A percentile compares a stretch with the other conserved stretches of the same genome.
These are phyloP conservation scores for Priocnemis perturbator DNA, from an alignment of 2,888 invertebrate genomes.

Conservation along the genomic window DNA sequence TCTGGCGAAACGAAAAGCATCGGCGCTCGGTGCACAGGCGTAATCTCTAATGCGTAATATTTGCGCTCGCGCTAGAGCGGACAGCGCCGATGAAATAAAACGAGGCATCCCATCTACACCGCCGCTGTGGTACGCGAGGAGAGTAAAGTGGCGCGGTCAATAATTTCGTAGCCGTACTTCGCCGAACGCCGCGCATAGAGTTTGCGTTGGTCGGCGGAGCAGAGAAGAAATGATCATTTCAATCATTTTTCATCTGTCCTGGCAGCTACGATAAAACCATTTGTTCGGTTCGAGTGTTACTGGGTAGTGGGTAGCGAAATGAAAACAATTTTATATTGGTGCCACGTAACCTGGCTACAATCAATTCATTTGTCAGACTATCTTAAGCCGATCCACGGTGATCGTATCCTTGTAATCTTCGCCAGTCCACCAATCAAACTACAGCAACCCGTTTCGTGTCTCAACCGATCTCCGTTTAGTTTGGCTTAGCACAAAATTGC, in stretches of 20 bases:
- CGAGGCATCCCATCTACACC: conserved; percentile 11
- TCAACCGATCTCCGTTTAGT: too few relatives aligned
- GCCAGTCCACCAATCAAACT: too few relatives aligned
- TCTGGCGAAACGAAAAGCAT: conserved; percentile 6
- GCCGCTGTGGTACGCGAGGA: too few relatives aligned
- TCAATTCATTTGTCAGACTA: too few relatives aligned
- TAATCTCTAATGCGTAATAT: conserved; percentile 60
- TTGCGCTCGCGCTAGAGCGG: conserved; percentile 49
- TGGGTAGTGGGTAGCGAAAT: too few relatives aligned
- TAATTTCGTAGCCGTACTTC: conserved; percentile 41
- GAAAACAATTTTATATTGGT: too few relatives aligned
- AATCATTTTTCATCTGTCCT: conserved; percentile 42
- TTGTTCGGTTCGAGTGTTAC: conserved; percentile 6
- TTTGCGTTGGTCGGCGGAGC: too few relatives aligned
- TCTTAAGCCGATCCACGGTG: too few relatives aligned
- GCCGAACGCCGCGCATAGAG: conserved; percentile 5
- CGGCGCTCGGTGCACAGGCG: conserved; percentile 32
- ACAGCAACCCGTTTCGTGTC: too few relatives aligned
- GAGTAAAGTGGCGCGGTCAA: conserved; percentile 40
- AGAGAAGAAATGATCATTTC: conserved; percentile 33
- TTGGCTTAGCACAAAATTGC: too few relatives aligned
- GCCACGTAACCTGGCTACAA: too few relatives aligned
- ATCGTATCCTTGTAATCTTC: too few relatives aligned
- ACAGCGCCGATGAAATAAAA: conserved; percentile 53
- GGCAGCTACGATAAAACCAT: conserved; percentile 38